Base-by-base conservation (phyloP, 2,888 invertebrate species). In the Plagodis dolabraria region DNA sequence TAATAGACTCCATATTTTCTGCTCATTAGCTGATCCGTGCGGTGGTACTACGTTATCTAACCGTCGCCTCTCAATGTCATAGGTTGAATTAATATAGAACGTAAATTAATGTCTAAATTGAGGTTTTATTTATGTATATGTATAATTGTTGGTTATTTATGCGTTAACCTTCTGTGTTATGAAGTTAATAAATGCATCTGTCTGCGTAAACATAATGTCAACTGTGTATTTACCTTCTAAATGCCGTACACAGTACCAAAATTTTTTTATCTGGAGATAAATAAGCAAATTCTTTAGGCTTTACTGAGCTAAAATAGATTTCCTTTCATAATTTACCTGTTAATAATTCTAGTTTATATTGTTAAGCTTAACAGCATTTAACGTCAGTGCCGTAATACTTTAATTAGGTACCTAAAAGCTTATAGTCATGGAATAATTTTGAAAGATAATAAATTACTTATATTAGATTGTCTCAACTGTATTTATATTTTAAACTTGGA, bases 1-100 rank as follows among this genome's bases (percentile, higher is more conserved):
- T 68, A 70, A 70, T 69, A 52, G 57, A 73, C 68, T 66, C 68
- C 68, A 68, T 62, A 65, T 63, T 56, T 65, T 65, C 59, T 67
- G 67, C 70, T 77, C 75, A 80, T 78, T 77, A 77, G 67, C 67
- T 57, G 65, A 69, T 69, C 68, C 62, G 51, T 60, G 57, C 65
- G 48, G 55, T 9, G 61, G 5, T 34, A 72, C 70, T 70, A 75
- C 74, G 64, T 80, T 79, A 80, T 66, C 64, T 59, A 53, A 61
- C 60, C 61, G 61, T 57, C 62, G 44, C 46, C 52, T 68, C 53
- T 63, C 58, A 69, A 67, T 63, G 65, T 61, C 62, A 56, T 60
- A 61, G 47, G 57, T 64, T 63, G 57, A 62, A 22, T 22, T 22
- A 4, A 22, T 57, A 61, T 64, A 60, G 61, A 66, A 60, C 59